Conservation (phyloP, 2,888 invertebrate genomes). For the Neocrepidodera transversa region DNA sequence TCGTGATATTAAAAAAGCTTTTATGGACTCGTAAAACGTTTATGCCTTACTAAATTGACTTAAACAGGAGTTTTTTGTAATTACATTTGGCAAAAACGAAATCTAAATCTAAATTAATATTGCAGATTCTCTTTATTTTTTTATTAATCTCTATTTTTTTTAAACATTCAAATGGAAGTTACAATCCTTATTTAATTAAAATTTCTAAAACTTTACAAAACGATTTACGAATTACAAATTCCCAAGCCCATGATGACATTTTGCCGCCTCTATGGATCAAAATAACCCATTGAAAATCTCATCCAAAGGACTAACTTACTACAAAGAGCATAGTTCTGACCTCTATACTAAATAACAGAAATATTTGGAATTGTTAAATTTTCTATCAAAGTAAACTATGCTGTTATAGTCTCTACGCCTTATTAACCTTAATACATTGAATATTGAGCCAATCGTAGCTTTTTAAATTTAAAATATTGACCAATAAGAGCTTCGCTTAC, state of each 20-base stretch:
- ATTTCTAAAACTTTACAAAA: too few relatives aligned
- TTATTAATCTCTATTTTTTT: too few relatives aligned
- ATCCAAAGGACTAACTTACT: neutral
- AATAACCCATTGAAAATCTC: slow-evolving; percentile 2
- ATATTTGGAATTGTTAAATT: neutral
- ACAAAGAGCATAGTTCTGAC: slow-evolving; percentile 2
- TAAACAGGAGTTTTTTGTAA: slow-evolving; percentile 11
- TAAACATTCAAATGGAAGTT: too few relatives aligned
- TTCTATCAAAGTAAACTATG: slow-evolving; percentile 8
- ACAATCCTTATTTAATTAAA: too few relatives aligned
- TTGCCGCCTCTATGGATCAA: too few relatives aligned
- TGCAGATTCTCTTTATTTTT: neutral
- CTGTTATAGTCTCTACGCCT: neutral
- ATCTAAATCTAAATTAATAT: slow-evolving; percentile 8
- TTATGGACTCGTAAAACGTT: slow-evolving; percentile 21
- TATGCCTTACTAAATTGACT: slow-evolving; percentile 17
- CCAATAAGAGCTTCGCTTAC: too few relatives aligned
- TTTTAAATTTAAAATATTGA: too few relatives aligned
- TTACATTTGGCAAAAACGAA: slow-evolving; percentile 4
- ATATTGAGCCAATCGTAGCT: too few relatives aligned
- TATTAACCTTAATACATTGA: too few relatives aligned
- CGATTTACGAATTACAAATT: too few relatives aligned
- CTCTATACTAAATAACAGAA: slow-evolving; percentile 4
- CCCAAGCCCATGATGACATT: too few relatives aligned
- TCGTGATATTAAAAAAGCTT: slow-evolving; percentile 15